A percentile compares a stretch with the other conserved stretches of the same genome.
Evolutionary conservation across 2,113 vertebrate genomes (phyloP).

Genomic region (Numenius arquata): DNA sequence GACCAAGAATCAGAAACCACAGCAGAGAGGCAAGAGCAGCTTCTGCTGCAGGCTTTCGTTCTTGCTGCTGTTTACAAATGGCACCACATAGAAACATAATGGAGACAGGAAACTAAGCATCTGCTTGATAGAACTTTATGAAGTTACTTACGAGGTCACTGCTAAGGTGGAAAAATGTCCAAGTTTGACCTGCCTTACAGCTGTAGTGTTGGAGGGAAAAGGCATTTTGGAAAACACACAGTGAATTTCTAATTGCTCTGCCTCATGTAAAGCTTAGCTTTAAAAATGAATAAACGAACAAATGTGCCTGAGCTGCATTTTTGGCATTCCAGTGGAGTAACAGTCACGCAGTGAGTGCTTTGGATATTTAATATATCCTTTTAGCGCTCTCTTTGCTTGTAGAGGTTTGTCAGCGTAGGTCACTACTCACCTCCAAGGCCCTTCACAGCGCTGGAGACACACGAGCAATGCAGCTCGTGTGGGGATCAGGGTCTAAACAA

Average conservation of each 20-base stretch:
- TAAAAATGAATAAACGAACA: background rate
- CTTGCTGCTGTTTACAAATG: background rate
- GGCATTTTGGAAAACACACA: background rate
- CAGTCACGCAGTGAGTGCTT: fast-evolving
- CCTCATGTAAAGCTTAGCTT: background rate
- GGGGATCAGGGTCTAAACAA: background rate
- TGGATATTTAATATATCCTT: background rate
- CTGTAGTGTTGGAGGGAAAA: background rate
- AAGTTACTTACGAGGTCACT: background rate
- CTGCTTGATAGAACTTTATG: background rate
- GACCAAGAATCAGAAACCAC: background rate
- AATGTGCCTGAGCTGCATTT: background rate
- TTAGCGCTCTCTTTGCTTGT: background rate
- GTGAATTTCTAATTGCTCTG: background rate
- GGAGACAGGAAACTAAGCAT: background rate
- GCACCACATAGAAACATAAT: fast-evolving
- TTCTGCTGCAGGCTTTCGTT: background rate
- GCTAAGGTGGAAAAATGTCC: background rate
- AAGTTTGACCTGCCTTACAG: background rate
- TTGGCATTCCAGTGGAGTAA: background rate
- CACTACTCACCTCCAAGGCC: background rate
- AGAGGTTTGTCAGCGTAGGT: background rate
- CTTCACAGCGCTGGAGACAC: fast-evolving
- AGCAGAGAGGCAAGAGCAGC: background rate
- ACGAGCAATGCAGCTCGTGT: fast-evolving